Conservation (phyloP, 2,113 vertebrate species). For the Tychaedon coryphoeus region DNA sequence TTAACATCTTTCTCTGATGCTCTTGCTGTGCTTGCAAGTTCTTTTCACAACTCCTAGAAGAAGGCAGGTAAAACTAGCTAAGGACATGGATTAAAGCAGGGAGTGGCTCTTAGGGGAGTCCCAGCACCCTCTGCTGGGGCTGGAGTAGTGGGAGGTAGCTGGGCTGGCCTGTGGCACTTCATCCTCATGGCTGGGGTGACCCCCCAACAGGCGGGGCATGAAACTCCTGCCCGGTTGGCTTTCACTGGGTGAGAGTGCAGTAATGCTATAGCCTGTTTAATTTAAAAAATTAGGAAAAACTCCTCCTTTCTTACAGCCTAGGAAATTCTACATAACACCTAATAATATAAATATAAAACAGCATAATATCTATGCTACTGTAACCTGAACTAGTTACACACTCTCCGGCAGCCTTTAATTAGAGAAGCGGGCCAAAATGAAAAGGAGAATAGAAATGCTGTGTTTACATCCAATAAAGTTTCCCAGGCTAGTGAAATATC, state of each 20-base stretch:
- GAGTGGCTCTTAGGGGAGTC: not conserved
- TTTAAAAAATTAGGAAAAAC: not conserved
- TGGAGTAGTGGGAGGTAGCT: not conserved
- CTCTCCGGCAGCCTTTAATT: not conserved
- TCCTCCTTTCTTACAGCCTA: not conserved
- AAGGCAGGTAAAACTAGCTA: not conserved
- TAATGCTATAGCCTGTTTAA: not conserved
- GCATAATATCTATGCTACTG: not conserved
- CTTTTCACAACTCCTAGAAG: fast-evolving
- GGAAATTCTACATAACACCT: not conserved
- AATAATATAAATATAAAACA: not conserved
- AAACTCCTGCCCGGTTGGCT: fast-evolving
- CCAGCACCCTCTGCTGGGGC: not conserved
- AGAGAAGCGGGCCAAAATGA: not conserved
- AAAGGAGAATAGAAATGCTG: not conserved
- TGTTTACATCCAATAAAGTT: not conserved
- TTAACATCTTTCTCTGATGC: not conserved
- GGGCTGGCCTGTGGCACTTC: fast-evolving
- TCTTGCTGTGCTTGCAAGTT: not conserved
- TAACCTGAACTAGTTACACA: not conserved
- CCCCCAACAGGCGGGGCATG: not conserved
- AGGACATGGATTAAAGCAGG: fast-evolving
- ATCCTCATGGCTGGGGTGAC: fast-evolving
- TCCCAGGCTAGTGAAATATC: not conserved
- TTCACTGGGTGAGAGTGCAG: not conserved